Percentiles rank a stretch among this genome's conserved stretches.
Conservation (phyloP, 2,797 vertebrate genomes). For the Craterocephalus amniculus region DNA sequence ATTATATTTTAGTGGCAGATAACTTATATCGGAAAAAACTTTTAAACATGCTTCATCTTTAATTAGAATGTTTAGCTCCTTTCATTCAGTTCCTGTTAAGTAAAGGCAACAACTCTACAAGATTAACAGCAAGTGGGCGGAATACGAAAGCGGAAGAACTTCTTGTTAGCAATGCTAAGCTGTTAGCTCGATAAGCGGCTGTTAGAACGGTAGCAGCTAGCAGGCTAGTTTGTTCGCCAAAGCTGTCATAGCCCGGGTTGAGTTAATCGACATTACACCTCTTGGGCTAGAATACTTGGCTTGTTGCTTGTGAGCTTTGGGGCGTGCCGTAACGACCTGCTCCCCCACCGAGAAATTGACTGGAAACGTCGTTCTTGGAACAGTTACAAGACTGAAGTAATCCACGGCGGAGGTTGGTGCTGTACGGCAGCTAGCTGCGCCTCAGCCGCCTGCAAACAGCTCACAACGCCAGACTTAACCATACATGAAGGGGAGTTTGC, state of each 20-base stretch:
- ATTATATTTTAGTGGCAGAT: neutral
- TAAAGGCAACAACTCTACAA: conserved; percentile 5
- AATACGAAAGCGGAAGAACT: conserved; percentile 75
- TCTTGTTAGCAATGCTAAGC: conserved; percentile 45
- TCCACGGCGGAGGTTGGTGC: conserved; percentile 8
- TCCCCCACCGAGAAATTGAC: conserved; percentile 26
- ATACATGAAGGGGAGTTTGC: conserved; percentile 28
- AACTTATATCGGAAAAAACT: neutral
- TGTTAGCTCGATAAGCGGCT: conserved; percentile 46
- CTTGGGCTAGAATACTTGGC: conserved; percentile 43
- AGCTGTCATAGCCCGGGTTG: conserved; percentile 49
- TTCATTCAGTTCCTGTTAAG: neutral
- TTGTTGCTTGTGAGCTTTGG: conserved; percentile 24
- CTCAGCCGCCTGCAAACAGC: conserved; percentile 20
- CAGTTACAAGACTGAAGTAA: conserved; percentile 30
- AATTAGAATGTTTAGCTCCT: rapidly evolving
- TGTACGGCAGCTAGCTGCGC: conserved; percentile 16
- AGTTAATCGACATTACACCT: conserved; percentile 45
- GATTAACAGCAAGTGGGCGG: conserved; percentile 10
- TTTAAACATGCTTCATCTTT: no score
- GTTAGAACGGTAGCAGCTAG: conserved; percentile 26
- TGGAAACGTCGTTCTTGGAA: conserved; percentile 13
- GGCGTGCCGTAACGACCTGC: conserved; percentile 27
- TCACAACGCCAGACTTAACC: conserved; percentile 19
- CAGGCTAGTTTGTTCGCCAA: conserved; percentile 38